Evolutionary conservation across 2,113 vertebrate genomes (phyloP), one percentile per base, ranked within the genome.

Genomic region (Muscicapa adusta): DNA sequence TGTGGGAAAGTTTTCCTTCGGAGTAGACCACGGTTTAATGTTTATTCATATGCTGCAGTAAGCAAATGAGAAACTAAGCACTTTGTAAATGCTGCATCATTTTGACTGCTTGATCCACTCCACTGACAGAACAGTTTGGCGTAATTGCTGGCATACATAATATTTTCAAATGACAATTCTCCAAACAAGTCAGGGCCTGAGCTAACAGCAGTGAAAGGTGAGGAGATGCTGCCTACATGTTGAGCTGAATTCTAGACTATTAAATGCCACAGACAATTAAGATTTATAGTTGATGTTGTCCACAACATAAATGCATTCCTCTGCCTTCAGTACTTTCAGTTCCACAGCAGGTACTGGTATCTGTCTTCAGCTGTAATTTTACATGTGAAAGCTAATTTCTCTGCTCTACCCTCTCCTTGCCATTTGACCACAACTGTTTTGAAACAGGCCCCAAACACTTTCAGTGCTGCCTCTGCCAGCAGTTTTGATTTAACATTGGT

Each of bases 1-100:
- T 94, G 88, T 95, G 94, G 91, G 94, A 94, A 97, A 96, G 88
- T 88, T 95, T 88, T 89, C n/a, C 78, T 96, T 78, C 74, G 6
- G 77, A 22, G 38, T 73, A 94, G 87, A 89, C 93, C 84, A 92
- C 2, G 31, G 80, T 82, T 56, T 89, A 31, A 94, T 96, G 94
- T 93, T 95, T 97, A 97, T 96, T 96, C 95, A 96, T 89, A 66
- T 0, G 6, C 58, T 73, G 74, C 42, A 93, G 89, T 92, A 94
- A 85, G 93, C 93, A 95, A 96, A 96, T 93, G 93, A 94, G 94
- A 85, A 91, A 83, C 85, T 83, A 95, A 91, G 74, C 71, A 71
- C 91, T 93, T 93, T 22, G 89, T 94, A 95, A 96, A 94, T 19
- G 62, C 82, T 73, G 85, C 93, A 93, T 82, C 85, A 90, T 94